These are phyloP conservation scores for Tigriopus japonicus DNA, from an alignment of 1,140 invertebrate genomes.

Conservation along the genomic window DNA sequence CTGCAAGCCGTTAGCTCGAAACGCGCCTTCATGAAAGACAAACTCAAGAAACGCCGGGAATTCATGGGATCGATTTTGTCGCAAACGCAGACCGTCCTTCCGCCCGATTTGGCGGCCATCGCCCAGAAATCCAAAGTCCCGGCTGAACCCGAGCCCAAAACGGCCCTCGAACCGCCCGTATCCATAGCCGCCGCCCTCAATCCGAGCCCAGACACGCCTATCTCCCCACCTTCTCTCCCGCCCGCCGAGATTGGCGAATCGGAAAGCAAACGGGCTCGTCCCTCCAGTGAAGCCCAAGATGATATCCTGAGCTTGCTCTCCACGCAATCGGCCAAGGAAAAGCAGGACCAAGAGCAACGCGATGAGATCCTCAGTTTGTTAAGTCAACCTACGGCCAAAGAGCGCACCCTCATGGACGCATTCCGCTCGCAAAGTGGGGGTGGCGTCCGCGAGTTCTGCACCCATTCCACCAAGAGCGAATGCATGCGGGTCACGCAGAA, in stretches of 20 bases:
- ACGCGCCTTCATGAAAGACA: not conserved
- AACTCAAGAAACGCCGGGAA: not conserved
- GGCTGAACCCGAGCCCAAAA: not conserved
- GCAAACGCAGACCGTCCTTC: not conserved
- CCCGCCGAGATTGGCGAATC: no score
- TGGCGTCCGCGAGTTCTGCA: conserved; percentile 81
- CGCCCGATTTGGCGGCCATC: not conserved
- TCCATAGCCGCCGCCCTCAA: not conserved
- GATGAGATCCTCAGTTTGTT: conserved; percentile 87
- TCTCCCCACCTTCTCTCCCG: no score
- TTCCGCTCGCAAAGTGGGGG: conserved; percentile 74
- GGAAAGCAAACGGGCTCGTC: not conserved
- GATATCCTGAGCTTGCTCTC: conserved; percentile 57
- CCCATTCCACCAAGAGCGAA: conserved; percentile 76
- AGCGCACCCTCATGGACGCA: conserved; percentile 73
- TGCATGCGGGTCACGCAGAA: conserved; percentile 45
- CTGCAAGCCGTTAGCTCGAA: not conserved
- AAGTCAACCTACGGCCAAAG: conserved; percentile 87
- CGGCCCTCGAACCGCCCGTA: not conserved
- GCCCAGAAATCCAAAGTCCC: not conserved
- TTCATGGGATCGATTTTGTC: not conserved
- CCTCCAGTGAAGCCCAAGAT: not conserved
- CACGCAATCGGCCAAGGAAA: conserved; percentile 80
- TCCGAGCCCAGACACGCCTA: no score
- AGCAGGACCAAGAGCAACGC: conserved; percentile 81